These are phyloP conservation scores for Echeneis naucrates DNA, from an alignment of 2,797 vertebrate genomes.

Conservation along the genomic window DNA sequence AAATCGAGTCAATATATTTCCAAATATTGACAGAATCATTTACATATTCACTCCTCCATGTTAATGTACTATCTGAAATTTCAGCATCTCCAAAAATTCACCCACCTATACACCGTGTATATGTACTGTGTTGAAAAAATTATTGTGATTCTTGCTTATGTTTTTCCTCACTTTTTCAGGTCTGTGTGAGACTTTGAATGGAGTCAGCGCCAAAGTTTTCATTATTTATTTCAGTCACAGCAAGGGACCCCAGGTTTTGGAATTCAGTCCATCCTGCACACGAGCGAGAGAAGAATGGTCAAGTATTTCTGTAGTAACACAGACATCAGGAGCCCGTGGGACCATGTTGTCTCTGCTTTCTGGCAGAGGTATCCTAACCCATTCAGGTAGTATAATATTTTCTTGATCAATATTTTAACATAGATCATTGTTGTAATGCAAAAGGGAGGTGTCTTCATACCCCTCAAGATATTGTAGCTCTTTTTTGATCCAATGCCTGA, in stretches of 20 bases:
- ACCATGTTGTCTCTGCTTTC: conserved; percentile 84
- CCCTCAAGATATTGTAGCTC: not conserved
- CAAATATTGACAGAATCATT: not conserved
- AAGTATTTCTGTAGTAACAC: conserved; percentile 80
- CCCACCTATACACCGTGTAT: too few relatives aligned
- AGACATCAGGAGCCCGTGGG: conserved; percentile 82
- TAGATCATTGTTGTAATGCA: not conserved
- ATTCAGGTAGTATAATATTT: conserved; percentile 78
- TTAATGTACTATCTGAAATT: not conserved
- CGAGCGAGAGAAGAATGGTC: conserved; percentile 75
- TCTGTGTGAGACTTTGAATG: conserved; percentile 69
- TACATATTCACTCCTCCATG: not conserved
- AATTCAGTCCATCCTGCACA: conserved; percentile 34
- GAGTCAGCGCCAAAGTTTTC: conserved; percentile 61
- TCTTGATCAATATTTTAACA: not conserved
- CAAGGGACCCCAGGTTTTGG: conserved; percentile 29
- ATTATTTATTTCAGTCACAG: conserved; percentile 33
- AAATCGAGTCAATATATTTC: not conserved
- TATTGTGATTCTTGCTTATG: not conserved
- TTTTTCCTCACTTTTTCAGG: conserved; percentile 29
- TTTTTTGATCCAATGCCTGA: not conserved
- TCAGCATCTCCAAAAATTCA: not conserved
- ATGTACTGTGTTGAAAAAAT: too few relatives aligned
- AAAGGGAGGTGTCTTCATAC: not conserved
- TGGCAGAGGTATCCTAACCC: conserved; percentile 88